Base-by-base conservation (phyloP, 2,797 vertebrate species). In the Remorina albescens region DNA sequence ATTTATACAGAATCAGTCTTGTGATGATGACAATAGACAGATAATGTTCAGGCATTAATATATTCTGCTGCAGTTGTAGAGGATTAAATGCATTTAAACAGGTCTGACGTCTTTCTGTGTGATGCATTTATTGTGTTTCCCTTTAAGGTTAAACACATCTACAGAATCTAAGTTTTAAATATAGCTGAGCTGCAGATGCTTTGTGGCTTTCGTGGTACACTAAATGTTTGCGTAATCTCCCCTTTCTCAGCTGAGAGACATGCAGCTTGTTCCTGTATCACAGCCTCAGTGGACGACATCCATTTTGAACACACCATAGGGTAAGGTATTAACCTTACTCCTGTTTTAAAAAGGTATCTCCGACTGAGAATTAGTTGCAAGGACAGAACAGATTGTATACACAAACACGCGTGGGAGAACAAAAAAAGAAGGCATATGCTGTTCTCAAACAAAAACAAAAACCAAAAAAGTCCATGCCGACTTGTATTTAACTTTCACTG, bases 281-380 rank as follows among this genome's bases (percentile, higher is more conserved):
- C 98, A 0, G 98, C 97, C 13, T 99, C 98, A 10, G 96, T 99
- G 93, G 98, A 99, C 10, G 98, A 99, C 80, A 98, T 99, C 91
- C 95, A 98, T 91, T 98, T 99, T 86, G 97, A 99, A 88, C 97
- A 96, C 55, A 98, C 96, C 39, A 98, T 99, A 76, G 96, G 96
- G 98, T 99, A 94, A 94, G 32, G 34, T 44, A 49, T 77, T 59
- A 25, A 56, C 51, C 25, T 44, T 10, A 44, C 28, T 30, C 44
- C 28, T 21, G 23, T 36, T 73, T 30, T 36, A n/a, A 39, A 23
- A 16, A 44, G 8, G 18, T 44, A 7, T 21, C 39, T 41, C n/a
- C 25, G 28, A 21, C 47, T 39, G 34, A 80, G 36, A 3, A 30
- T 11, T 49, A 18, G 5, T 37, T 36, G 46, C 25, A 62, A 19